Base-by-base conservation (phyloP, 2,113 vertebrate genomes). In the Hylia prasina region DNA sequence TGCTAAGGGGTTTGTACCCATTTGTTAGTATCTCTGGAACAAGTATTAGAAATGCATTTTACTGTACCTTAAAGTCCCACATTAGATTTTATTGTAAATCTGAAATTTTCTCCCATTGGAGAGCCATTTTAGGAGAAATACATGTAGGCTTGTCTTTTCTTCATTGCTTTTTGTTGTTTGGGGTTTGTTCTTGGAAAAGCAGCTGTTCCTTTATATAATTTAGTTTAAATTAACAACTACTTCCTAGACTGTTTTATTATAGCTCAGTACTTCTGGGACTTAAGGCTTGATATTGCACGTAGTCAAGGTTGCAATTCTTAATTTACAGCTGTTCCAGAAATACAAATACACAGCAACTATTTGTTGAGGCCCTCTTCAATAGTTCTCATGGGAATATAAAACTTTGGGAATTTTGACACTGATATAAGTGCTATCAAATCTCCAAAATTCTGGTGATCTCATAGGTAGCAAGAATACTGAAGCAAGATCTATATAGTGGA, bases 291-390 rank as follows among this genome's bases (percentile, higher is more conserved):
- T 84, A 56, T 51, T 45, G 28, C 64, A 48, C 0, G 0, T 63
- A 79, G 42, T 84, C 24, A 58, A 18, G 37, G 75, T 86, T 53
- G 60, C 33, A 89, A 13, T 77, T 47, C 42, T 44, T 88, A 87
- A 91, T 87, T 95, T 76, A 71, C 69, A 90, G 42, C 56, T 79
- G 82, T 60, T 85, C 79, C 33, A 94, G 77, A 95, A 90, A 86
- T 56, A 72, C 87, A 92, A 82, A 64, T 71, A 60, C 25, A 30
- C 16, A 91, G 70, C 23, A 82, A 21, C 68, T 70, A 18, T 86
- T 95, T 76, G 14, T 20, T 84, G 48, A 89, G 57, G 37, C 58
- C 12, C 15, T 93, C 33, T 64, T 78, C 44, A 48, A 73, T 86
- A 63, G 93, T 96, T 95, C 63, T 84, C 28, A 15, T 13, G 13